phyloP scores from a whole-genome alignment of 2,888 invertebrate genomes.

The Meliscaeva auricollis region DNA sequence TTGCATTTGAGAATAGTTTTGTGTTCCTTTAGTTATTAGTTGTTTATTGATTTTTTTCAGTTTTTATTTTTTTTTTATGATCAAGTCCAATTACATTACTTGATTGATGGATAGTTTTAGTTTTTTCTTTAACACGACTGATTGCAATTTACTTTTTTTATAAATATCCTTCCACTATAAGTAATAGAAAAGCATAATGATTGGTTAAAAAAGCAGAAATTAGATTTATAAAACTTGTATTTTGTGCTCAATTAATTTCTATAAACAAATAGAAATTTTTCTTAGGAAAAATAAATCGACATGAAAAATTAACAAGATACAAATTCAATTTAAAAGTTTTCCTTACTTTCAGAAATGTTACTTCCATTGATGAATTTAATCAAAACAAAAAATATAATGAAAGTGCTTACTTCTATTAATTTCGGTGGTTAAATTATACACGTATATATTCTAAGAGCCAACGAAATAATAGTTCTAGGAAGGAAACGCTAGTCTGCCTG shows the following conservation, averaged over 20 bases:
- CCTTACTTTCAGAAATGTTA: too few relatives aligned
- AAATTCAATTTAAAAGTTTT: too few relatives aligned
- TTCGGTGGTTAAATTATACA: too few relatives aligned
- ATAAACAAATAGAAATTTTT: too few relatives aligned
- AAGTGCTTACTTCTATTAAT: too few relatives aligned
- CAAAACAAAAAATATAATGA: too few relatives aligned
- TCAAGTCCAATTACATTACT: conserved; percentile 19
- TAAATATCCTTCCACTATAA: not conserved
- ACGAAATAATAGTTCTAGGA: too few relatives aligned
- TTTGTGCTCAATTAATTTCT: not conserved
- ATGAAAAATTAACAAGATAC: too few relatives aligned
- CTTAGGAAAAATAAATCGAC: too few relatives aligned
- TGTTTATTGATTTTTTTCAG: conserved; percentile 24
- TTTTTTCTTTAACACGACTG: conserved; percentile 1
- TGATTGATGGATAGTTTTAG: not conserved
- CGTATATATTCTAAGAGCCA: too few relatives aligned
- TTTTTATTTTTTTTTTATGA: not conserved
- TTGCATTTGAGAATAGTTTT: conserved; percentile 54
- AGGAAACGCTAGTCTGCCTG: too few relatives aligned
- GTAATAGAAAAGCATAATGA: not conserved
- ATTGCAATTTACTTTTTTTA: conserved; percentile 6
- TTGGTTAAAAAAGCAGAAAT: conserved; percentile 14
- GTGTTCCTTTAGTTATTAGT: conserved; percentile 73
- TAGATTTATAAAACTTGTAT: not conserved
- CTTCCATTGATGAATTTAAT: too few relatives aligned